These are phyloP conservation scores for Enteromius treurensis DNA, from an alignment of 2,797 vertebrate genomes.

Conservation along the genomic window DNA sequence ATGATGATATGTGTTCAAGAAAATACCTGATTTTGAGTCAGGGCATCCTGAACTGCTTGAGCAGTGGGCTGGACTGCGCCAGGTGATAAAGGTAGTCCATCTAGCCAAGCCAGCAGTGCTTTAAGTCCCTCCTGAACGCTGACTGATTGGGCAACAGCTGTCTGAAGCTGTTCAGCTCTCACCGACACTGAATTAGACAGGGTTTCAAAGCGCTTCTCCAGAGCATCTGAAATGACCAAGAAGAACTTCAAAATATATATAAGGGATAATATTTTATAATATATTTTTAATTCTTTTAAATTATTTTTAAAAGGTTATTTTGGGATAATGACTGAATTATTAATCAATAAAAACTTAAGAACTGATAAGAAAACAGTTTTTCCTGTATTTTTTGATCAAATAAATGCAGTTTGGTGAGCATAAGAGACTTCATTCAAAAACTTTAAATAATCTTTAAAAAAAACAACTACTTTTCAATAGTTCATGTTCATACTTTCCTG, in stretches of 20 bases:
- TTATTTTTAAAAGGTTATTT: not conserved
- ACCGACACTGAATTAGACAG: constrained; percentile 84
- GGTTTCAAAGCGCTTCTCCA: constrained; percentile 83
- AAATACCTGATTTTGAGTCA: constrained; percentile 87
- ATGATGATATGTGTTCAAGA: not conserved
- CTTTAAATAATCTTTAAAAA: not conserved
- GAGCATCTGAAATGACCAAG: constrained; percentile 74
- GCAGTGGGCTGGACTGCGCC: constrained; percentile 78
- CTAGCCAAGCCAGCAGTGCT: constrained; percentile 85
- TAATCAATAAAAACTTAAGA: too few relatives aligned
- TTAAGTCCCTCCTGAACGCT: constrained; percentile 94
- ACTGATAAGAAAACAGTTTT: too few relatives aligned
- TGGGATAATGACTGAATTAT: not conserved
- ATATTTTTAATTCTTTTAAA: too few relatives aligned
- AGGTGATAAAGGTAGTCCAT: constrained; percentile 80
- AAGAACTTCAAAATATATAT: not conserved
- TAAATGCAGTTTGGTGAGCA: not conserved
- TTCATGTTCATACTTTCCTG: not conserved
- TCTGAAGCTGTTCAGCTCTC: constrained; percentile 90
- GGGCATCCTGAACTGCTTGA: constrained; percentile 85
- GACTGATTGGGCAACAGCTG: constrained; percentile 92
- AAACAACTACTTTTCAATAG: not conserved
- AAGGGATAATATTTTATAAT: not conserved
- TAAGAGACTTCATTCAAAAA: not conserved
- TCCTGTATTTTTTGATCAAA: not conserved